phyloP scores from a whole-genome alignment of 2,888 invertebrate species.

The Aplocera efformata region DNA sequence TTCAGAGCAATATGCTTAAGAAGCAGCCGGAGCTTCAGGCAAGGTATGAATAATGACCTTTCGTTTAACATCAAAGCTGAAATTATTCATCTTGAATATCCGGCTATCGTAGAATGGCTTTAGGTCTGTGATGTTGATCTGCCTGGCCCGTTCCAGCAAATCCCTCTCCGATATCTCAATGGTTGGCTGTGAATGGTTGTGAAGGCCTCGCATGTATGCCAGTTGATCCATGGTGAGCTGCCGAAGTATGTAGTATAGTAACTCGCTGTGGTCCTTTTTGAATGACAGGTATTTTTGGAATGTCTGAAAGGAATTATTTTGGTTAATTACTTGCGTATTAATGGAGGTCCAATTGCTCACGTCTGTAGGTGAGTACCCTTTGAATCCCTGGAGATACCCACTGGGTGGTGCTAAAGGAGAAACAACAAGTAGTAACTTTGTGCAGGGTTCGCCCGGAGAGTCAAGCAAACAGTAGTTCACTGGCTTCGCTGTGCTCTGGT shows the following conservation, averaged over 20 bases:
- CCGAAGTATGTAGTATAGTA: conserved; percentile 95
- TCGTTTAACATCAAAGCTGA: conserved; percentile 89
- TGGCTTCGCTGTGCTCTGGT: no score
- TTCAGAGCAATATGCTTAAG: conserved; percentile 27
- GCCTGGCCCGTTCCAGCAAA: conserved; percentile 87
- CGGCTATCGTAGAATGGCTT: conserved; percentile 95
- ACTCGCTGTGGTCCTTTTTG: conserved; percentile 97
- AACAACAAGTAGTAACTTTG: no score
- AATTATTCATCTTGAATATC: conserved; percentile 93
- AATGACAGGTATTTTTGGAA: conserved; percentile 96
- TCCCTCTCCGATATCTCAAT: conserved; percentile 91
- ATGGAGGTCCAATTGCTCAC: no score
- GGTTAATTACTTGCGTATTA: no score
- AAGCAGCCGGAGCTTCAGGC: conserved; percentile 75
- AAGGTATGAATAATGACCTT: conserved; percentile 92
- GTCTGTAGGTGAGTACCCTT: no score
- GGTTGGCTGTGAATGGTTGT: conserved; percentile 83
- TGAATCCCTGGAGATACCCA: no score
- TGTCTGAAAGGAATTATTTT: conserved; percentile 82
- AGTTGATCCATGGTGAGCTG: conserved; percentile 96
- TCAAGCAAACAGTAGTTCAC: no score
- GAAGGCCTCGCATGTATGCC: conserved; percentile 87
- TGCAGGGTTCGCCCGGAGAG: no score
- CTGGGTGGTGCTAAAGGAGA: no score
- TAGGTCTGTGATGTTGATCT: conserved; percentile 93